A percentile compares a stretch with the other conserved stretches of the same genome.
Evolutionary conservation across 2,113 vertebrate genomes (phyloP).

Genomic region (Chionomys nivalis): DNA sequence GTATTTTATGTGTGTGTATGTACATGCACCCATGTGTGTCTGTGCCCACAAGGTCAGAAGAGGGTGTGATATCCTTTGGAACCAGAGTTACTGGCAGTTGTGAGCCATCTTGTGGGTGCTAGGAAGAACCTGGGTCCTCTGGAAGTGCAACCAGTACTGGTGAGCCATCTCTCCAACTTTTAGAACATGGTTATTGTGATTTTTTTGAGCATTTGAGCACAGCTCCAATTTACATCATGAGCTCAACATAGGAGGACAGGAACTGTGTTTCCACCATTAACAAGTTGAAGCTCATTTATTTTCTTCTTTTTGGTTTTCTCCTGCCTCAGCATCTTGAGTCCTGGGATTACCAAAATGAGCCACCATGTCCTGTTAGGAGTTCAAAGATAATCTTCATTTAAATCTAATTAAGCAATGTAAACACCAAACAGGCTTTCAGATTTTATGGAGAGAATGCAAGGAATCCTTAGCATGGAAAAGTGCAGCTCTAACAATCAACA

Average conservation of each 20-base stretch:
- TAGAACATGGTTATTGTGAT: conserved; percentile 15
- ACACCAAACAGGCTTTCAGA: conserved; percentile 24
- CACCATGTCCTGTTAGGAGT: not conserved
- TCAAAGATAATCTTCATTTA: not conserved
- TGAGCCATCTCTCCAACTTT: not conserved
- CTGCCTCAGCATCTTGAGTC: not conserved
- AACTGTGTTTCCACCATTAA: not conserved
- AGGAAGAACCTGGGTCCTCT: not conserved
- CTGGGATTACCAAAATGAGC: not conserved
- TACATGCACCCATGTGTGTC: not conserved
- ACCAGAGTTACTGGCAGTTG: not conserved
- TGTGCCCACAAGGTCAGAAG: not conserved
- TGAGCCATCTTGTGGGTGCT: not conserved
- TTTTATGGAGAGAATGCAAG: conserved; percentile 35
- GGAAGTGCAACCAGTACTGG: not conserved
- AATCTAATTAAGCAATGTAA: not conserved
- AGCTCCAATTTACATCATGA: conserved; percentile 35
- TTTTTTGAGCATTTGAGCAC: conserved; percentile 18
- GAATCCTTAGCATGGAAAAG: not conserved
- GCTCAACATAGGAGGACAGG: not conserved
- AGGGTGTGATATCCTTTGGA: not conserved
- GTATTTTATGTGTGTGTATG: not conserved
- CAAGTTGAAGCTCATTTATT: not conserved
- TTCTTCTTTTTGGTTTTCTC: not conserved
- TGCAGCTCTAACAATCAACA: conserved; percentile 18